Percentiles rank a stretch among this genome's conserved stretches.
phyloP scores from a whole-genome alignment of 2,797 vertebrate genomes.

The Siniperca scherzeri region DNA sequence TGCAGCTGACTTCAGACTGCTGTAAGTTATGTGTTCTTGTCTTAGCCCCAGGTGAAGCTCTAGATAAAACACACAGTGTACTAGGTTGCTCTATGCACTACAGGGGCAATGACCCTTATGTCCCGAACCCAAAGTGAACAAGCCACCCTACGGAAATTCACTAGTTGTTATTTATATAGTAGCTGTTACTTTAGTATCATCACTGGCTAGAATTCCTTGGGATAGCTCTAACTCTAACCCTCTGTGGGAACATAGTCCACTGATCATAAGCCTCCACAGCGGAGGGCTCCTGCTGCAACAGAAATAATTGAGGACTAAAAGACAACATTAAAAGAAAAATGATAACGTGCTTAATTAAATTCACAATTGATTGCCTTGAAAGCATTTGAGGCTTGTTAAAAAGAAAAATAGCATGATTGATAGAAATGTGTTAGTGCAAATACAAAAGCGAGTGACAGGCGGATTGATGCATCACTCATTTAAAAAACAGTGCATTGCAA shows the following conservation, averaged over 20 bases:
- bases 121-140: not conserved
- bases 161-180: not conserved
- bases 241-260: constrained; percentile 4
- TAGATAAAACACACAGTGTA: not conserved
- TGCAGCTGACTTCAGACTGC: not conserved
- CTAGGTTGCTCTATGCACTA: not conserved
- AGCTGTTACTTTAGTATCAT: not conserved
- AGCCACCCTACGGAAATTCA: not conserved
- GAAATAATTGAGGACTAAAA: constrained; percentile 40
- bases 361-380: constrained; percentile 49
- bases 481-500: constrained; percentile 26
- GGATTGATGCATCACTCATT: constrained; percentile 37
- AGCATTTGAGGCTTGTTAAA: constrained; percentile 35
- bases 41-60: not conserved
- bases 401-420: constrained; percentile 19
- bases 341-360: constrained; percentile 72
- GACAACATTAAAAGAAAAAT: constrained; percentile 51
- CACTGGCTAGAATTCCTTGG: not conserved
- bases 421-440: constrained; percentile 44
- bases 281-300: constrained; percentile 1
- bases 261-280: constrained; percentile 37
- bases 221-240: constrained; percentile 3
- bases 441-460: constrained; percentile 58
- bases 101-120: not conserved
- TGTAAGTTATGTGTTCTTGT: not conserved